A percentile compares a stretch with the other conserved stretches of the same genome.
Evolutionary conservation across 2,797 vertebrate species (phyloP).

Genomic region (Scomberomorus guttatus): DNA sequence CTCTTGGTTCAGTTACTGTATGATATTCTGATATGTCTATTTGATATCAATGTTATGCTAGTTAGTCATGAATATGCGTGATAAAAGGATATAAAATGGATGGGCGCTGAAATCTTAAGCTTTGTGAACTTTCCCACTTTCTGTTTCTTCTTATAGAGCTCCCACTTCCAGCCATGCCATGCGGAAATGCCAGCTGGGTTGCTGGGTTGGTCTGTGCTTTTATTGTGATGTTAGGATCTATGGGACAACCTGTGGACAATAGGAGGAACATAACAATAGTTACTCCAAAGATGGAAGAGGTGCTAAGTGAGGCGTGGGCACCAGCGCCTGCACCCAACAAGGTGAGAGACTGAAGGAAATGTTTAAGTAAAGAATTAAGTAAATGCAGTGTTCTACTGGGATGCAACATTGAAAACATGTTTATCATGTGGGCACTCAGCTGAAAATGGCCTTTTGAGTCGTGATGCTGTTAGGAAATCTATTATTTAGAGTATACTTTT

Average conservation of each 20-base stretch:
- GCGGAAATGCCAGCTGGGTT: neutral
- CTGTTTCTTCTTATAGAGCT: neutral
- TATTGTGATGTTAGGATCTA: neutral
- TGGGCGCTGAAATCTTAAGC: neutral
- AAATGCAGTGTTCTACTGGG: neutral
- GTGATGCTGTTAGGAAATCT: neutral
- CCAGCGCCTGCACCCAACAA: neutral
- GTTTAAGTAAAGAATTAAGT: neutral
- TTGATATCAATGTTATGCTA: neutral
- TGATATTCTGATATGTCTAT: neutral
- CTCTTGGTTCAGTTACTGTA: neutral
- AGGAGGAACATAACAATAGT: neutral
- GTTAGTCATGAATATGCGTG: neutral
- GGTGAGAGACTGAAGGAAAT: constrained; percentile 7
- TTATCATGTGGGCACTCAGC: neutral
- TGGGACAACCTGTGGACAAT: constrained; percentile 12
- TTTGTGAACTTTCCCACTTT: no score
- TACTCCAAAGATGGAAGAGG: neutral
- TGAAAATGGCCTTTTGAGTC: neutral
- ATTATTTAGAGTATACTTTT: neutral
- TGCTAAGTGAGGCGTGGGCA: neutral
- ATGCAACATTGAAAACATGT: neutral
- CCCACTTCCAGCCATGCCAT: constrained; percentile 9
- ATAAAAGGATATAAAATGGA: constrained; percentile 2
- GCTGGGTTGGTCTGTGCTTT: neutral